Conservation (phyloP, 2,113 vertebrate species). For the Parus major region DNA sequence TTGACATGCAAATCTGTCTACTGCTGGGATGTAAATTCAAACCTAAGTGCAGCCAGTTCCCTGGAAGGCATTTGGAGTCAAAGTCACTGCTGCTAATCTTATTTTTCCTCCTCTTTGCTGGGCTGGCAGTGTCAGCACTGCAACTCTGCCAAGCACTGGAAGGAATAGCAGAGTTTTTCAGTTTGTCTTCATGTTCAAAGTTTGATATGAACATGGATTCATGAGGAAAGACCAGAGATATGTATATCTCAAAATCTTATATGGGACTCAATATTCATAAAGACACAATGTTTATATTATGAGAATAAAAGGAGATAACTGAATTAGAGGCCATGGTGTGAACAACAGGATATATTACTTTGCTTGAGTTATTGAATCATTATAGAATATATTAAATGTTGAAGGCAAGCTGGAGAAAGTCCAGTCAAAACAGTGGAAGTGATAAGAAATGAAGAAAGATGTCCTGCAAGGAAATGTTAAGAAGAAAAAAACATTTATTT, state of each 20-base stretch:
- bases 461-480: background rate
- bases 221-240: background rate
- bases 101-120: background rate
- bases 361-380: background rate
- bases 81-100: background rate
- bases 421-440: background rate
- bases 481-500: background rate
- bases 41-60: background rate
- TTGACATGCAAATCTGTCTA: slow-evolving; percentile 32
- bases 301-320: background rate
- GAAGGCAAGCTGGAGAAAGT: background rate
- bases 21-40: slow-evolving; percentile 39
- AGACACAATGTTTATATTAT: background rate
- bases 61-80: slow-evolving; percentile 25
- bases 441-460: background rate
- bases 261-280: background rate
- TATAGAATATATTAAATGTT: background rate
- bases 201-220: background rate
- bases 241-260: background rate
- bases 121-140: background rate
- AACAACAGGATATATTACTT: background rate
- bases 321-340: background rate
- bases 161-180: background rate
- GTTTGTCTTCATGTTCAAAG: background rate
- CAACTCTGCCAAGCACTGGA: background rate